Evolutionary conservation across 2,888 invertebrate genomes (phyloP).

Genomic region (Polydrusus cervinus): DNA sequence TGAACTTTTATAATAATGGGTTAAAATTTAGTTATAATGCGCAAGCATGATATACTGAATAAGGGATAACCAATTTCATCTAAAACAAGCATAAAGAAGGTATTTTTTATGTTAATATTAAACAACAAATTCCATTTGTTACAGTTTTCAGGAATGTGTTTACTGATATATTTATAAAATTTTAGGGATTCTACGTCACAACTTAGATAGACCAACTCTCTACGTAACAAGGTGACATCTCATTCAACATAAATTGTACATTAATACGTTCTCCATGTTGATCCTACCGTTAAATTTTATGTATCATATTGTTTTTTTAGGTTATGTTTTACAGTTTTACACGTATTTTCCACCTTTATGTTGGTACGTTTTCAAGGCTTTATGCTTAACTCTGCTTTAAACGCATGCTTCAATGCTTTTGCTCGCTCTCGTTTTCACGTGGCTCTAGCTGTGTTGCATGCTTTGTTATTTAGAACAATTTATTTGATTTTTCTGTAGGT

Average conservation of each 20-base stretch:
- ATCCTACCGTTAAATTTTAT: neutral
- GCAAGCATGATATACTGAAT: too few relatives aligned
- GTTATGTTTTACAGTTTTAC: conserved; percentile 19
- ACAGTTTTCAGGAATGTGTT: neutral
- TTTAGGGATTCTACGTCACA: neutral
- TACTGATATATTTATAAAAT: neutral
- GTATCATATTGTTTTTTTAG: conserved; percentile 11
- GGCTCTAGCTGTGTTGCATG: neutral
- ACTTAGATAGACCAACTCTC: neutral
- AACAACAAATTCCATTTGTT: too few relatives aligned
- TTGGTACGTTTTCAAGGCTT: conserved; percentile 1
- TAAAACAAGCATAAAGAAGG: too few relatives aligned
- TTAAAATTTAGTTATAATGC: neutral
- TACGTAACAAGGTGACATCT: neutral
- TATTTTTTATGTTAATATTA: too few relatives aligned
- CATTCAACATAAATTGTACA: too few relatives aligned
- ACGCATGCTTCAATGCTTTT: conserved; percentile 6
- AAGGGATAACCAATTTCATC: too few relatives aligned
- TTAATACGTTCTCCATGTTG: neutral
- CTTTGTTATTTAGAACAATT: neutral
- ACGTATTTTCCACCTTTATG: neutral
- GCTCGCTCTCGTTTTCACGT: conserved; percentile 5
- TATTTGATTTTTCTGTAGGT: neutral
- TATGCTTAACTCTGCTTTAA: conserved; percentile 9
- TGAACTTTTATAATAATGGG: neutral